Conservation (phyloP, 2,797 vertebrate species). For the Amniataba percoides region DNA sequence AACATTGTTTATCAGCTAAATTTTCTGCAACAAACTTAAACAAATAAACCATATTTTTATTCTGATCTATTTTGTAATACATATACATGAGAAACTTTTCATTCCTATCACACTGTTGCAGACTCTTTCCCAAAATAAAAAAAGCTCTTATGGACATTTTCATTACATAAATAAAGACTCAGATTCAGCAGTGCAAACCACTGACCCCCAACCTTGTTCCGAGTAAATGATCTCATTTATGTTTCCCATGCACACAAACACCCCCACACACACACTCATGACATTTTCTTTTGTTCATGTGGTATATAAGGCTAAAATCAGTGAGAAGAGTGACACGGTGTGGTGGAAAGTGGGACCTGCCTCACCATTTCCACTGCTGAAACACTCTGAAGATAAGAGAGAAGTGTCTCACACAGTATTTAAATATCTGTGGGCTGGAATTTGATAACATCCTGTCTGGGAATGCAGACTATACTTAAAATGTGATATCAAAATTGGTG, state of each 20-base stretch:
- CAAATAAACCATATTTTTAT: background rate
- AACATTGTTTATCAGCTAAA: background rate
- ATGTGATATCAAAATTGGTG: background rate
- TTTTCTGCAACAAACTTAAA: background rate
- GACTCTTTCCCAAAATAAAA: background rate
- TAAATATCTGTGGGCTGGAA: background rate
- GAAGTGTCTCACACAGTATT: too few relatives aligned
- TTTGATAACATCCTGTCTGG: background rate
- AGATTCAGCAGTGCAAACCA: background rate
- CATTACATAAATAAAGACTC: background rate
- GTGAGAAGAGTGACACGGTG: constrained; percentile 73
- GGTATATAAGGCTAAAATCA: constrained; percentile 15
- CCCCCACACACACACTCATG: background rate
- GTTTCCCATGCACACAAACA: background rate
- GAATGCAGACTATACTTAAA: background rate
- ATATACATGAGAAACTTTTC: background rate
- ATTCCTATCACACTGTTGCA: background rate
- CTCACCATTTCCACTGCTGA: background rate
- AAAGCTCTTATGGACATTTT: background rate
- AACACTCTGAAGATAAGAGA: too few relatives aligned
- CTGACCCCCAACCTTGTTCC: background rate
- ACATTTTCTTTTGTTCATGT: constrained; percentile 47
- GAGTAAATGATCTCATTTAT: background rate
- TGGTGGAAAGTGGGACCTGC: constrained; percentile 65
- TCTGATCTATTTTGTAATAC: background rate